These are phyloP conservation scores for Poecilia latipinna DNA, from an alignment of 2,113 vertebrate species.

Conservation along the genomic window DNA sequence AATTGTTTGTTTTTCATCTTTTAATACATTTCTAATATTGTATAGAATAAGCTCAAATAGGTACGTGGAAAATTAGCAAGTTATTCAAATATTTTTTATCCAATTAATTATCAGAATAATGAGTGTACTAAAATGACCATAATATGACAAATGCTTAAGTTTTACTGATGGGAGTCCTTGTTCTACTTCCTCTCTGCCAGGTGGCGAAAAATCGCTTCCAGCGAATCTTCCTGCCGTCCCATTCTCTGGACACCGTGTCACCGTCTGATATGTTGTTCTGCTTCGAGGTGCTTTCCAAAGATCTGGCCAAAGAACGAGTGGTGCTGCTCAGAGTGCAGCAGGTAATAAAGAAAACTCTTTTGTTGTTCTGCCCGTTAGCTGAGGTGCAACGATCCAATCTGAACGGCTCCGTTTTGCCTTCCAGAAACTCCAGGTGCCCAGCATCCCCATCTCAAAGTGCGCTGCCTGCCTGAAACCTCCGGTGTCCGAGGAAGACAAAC, in stretches of 20 bases:
- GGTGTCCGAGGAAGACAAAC: conserved; percentile 91
- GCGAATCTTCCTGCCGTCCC: conserved; percentile 86
- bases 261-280: conserved; percentile 90
- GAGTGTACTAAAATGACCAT: too few relatives aligned
- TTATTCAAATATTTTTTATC: too few relatives aligned
- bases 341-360: conserved; percentile 69
- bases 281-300: conserved; percentile 94
- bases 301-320: conserved; percentile 92
- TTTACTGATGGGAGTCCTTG: too few relatives aligned
- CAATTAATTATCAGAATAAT: too few relatives aligned
- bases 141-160: too few relatives aligned
- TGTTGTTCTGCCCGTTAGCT: neutral
- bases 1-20: too few relatives aligned
- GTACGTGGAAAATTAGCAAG: too few relatives aligned
- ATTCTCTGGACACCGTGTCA: conserved; percentile 89
- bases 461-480: conserved; percentile 94
- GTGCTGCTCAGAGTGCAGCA: conserved; percentile 92
- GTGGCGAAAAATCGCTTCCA: conserved; percentile 92
- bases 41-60: too few relatives aligned
- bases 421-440: conserved; percentile 94
- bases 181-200: conserved; percentile 61
- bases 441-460: conserved; percentile 90
- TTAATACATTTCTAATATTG: too few relatives aligned
- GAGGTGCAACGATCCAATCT: neutral
- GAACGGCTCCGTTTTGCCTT: neutral